Percentiles rank a stretch among this genome's conserved stretches.
Conservation (phyloP, 2,797 vertebrate species). For the Lepus oiostolus region DNA sequence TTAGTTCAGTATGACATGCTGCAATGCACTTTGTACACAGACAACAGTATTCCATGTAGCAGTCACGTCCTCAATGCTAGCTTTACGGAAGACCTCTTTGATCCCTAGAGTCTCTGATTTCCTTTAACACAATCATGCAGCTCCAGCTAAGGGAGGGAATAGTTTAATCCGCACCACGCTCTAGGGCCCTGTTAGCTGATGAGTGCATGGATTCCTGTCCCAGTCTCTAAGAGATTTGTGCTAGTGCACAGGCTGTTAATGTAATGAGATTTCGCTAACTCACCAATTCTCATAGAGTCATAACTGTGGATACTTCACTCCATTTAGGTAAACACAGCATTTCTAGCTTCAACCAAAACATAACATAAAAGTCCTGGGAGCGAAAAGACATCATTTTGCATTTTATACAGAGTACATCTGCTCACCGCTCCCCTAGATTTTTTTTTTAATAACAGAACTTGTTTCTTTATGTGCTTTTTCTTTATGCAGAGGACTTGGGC, state of each 20-base stretch:
- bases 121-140: constrained; percentile 12
- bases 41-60: neutral
- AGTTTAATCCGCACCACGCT: constrained; percentile 16
- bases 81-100: constrained; percentile 7
- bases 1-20: neutral
- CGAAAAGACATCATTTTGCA: constrained; percentile 1
- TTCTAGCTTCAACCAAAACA: constrained; percentile 7
- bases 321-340: constrained; percentile 52
- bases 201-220: neutral
- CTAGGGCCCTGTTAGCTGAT: neutral
- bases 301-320: neutral
- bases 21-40: neutral
- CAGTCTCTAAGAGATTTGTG: neutral
- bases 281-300: constrained; percentile 39
- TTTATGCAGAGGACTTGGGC: constrained; percentile 51
- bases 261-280: constrained; percentile 36
- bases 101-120: neutral
- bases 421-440: neutral
- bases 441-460: constrained; percentile 32
- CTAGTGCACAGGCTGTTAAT: constrained; percentile 38
- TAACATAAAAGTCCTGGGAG: constrained; percentile 13
- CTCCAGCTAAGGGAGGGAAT: constrained; percentile 13
- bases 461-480: constrained; percentile 25
- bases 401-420: constrained; percentile 2
- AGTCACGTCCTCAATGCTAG: neutral